These are phyloP conservation scores for Anableps anableps DNA, from an alignment of 2,797 vertebrate genomes.

Conservation along the genomic window DNA sequence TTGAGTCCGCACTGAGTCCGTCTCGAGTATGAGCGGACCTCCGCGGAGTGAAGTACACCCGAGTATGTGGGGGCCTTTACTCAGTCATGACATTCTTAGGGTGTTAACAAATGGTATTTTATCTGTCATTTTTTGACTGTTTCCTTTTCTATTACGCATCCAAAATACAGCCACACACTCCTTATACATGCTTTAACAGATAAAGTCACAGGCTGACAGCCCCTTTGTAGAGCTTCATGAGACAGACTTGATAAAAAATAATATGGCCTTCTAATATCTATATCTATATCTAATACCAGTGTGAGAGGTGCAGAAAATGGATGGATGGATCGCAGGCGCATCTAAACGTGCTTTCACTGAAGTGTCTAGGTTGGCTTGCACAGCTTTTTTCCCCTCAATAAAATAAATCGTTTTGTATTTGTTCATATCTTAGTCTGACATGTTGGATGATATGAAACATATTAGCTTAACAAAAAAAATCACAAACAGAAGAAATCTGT, in stretches of 20 bases:
- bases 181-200: not conserved
- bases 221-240: not conserved
- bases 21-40: no score
- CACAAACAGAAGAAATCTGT: not conserved
- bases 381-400: not conserved
- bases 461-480: not conserved
- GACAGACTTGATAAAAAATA: not conserved
- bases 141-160: not conserved
- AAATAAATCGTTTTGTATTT: not conserved
- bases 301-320: not conserved
- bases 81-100: not conserved
- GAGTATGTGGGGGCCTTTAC: no score
- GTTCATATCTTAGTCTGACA: not conserved
- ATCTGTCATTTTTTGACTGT: not conserved
- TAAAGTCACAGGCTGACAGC: not conserved
- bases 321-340: not conserved
- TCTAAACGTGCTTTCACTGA: not conserved
- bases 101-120: not conserved
- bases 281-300: not conserved
- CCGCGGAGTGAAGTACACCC: no score
- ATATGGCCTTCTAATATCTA: not conserved
- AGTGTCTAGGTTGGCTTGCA: not conserved
- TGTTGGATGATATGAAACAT: not conserved
- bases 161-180: not conserved
- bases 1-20: no score